A percentile compares a stretch with the other conserved stretches of the same genome.
phyloP scores from a whole-genome alignment of 2,797 vertebrate species.

The Rhincodon typus region DNA sequence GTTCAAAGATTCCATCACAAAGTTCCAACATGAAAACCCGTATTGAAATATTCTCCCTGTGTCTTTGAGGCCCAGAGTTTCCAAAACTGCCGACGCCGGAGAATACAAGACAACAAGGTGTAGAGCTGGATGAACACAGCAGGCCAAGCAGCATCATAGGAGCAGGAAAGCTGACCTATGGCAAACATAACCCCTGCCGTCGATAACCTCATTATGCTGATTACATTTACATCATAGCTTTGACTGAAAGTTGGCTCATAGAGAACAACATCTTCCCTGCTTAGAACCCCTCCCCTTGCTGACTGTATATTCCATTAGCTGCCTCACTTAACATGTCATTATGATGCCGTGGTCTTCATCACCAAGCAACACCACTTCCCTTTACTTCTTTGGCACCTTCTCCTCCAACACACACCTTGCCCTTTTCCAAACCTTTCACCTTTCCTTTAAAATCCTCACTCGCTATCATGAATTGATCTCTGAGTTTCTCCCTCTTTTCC shows the following conservation, averaged over 20 bases:
- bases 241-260: background rate
- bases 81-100: too few species aligned
- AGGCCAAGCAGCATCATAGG: too few species aligned
- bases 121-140: too few species aligned
- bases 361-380: background rate
- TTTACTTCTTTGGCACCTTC: background rate
- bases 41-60: background rate
- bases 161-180: too few species aligned
- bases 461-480: background rate
- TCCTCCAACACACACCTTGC: background rate
- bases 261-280: too few species aligned
- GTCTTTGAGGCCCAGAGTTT: background rate
- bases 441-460: background rate
- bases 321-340: background rate
- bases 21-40: background rate
- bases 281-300: background rate
- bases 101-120: too few species aligned
- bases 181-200: background rate
- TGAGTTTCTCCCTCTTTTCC: background rate
- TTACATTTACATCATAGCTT: background rate
- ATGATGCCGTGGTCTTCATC: background rate
- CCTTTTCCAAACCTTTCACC: background rate
- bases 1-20: background rate
- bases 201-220: background rate
- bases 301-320: background rate